Evolutionary conservation across 1,140 invertebrate genomes (phyloP), one percentile per base, ranked within the genome.

Genomic region (Amphibalanus amphitrite): DNA sequence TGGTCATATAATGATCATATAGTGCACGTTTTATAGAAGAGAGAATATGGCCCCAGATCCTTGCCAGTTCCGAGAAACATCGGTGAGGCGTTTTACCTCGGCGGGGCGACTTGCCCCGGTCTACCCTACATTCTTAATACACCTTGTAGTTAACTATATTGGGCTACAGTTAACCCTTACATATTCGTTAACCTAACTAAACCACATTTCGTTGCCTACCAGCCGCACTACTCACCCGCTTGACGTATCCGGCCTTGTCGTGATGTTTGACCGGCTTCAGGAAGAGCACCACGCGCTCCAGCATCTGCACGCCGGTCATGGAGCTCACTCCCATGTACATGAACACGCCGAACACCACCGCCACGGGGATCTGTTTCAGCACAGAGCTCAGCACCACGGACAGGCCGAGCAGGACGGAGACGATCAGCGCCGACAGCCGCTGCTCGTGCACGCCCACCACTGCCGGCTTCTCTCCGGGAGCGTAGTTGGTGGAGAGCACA

Each of bases 241-340:
- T 77, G n/a, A 83, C 82, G 75, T 81, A 84, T 33, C 78, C 76
- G 23, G 89, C 87, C 72, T 89, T 86, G 1, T 93, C 92, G 80
- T 96, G 92, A 80, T 97, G 91, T 81, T 97, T 96, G 0, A 91
- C 90, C 0, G 93, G 93, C 87, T 95, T 94, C 74, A 97, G 88
- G 67, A 95, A 86, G 15, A 97, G 81, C 74, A 89, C 86, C 70
- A 91, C 82, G 68, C 92, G 83, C 75, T 96, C 92, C 79, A 94
- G 93, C 77, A 97, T 86, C 81, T 97, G 93, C 28, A 96, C 92
- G 69, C 93, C 93, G 77, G 88, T 90, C 64, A 93, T 89, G 0
- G 93, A 92, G 0, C 93, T 93, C 70, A 96, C 87, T 47, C 95
- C 95, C 89, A 98, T 94, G 82, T 98, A 98, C 0, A 98, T 83